Evolutionary conservation across 2,113 vertebrate genomes (phyloP).

Genomic region (Ctenodactylus gundi): DNA sequence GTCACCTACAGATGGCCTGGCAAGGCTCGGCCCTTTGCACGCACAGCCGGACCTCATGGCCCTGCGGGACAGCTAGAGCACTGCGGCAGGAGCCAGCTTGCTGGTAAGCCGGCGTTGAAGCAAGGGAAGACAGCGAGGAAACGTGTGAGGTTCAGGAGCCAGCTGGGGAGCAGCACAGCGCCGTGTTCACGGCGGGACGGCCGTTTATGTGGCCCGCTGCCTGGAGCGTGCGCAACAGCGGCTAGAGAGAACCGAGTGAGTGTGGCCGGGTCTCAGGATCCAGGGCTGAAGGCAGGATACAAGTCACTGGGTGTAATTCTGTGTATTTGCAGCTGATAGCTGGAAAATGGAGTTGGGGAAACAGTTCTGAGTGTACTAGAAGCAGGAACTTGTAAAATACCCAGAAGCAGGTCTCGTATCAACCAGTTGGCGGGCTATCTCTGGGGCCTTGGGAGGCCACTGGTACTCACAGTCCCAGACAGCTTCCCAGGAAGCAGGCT

Average conservation of each 20-base stretch:
- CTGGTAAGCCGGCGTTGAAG: background rate
- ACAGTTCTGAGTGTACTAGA: background rate
- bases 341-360: background rate
- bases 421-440: background rate
- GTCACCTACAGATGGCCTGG: background rate
- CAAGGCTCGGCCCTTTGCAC: background rate
- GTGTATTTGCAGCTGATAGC: background rate
- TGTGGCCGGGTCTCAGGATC: background rate
- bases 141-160: too few relatives aligned
- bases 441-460: background rate
- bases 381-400: background rate
- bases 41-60: background rate
- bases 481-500: background rate
- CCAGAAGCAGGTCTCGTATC: background rate
- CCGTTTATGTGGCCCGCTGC: background rate
- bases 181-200: background rate
- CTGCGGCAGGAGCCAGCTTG: background rate
- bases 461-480: background rate
- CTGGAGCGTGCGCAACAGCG: background rate
- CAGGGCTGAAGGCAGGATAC: background rate
- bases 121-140: background rate
- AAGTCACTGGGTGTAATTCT: background rate
- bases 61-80: background rate
- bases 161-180: background rate
- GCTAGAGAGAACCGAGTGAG: background rate